Base-by-base conservation (phyloP, 1,140 invertebrate genomes). In the Drosophila bipectinata region DNA sequence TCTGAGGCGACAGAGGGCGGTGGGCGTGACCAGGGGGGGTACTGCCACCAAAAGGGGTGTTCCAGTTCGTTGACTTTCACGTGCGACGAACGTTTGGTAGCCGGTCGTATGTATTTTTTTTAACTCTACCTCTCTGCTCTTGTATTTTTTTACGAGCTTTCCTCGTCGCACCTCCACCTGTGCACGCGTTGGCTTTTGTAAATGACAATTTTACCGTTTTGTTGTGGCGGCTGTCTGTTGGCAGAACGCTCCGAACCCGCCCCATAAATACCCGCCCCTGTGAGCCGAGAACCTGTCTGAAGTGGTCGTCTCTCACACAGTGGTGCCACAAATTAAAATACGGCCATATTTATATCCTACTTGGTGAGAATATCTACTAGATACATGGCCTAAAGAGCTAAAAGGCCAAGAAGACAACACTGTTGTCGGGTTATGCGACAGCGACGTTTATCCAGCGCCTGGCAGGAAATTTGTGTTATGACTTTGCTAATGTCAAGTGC, bases 161-260 rank as follows among this genome's bases (percentile, higher is more conserved):
- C 21, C 51, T 37, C 51, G 51, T 26, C 51, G 51, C 8, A 34
- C 47, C 44, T 72, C 44, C 67, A 68, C 69, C 60, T 67, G 63
- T 78, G 53, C 54, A 57, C 77, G 63, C 80, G 72, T 77, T 75
- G 74, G 67, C 64, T 80, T 85, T 85, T 72, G 71, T 79, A 85
- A 85, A 85, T 88, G 82, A 82, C 82, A 85, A 78, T 85, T 85
- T 85, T 85, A 85, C 82, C 82, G 82, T 85, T 82, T 78, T 84
- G 81, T 69, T 71, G 67, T 71, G 66, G 73, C 62, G 66, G 73
- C 62, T 55, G 73, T 49, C 80, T 59, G 72, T 60, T 62, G 47
- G 15, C 26, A 28, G 39, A 10, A 30, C 30, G 18, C 3, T 45
- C 21, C 44, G 3, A 41, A 15, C 44, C 44, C 44, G 14, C 41